These are phyloP conservation scores for Caenorhabditis sp. DNA, from an alignment of 2,888 invertebrate species.

Conservation along the genomic window DNA sequence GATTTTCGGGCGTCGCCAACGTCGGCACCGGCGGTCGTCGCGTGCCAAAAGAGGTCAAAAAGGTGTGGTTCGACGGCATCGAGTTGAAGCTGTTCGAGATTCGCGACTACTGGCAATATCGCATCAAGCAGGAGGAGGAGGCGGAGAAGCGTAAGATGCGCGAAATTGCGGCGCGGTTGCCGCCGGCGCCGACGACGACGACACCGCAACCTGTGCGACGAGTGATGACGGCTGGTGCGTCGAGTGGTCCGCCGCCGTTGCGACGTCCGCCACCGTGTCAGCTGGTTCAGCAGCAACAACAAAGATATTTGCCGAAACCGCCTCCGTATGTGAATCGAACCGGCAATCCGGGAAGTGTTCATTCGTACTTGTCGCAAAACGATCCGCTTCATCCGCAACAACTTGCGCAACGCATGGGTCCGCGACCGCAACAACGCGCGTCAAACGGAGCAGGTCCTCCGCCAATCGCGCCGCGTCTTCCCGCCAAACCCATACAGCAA, in stretches of 20 bases:
- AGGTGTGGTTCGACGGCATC: constrained; percentile 61
- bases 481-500: not conserved
- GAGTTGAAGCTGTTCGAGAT: constrained; percentile 67
- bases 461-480: not conserved
- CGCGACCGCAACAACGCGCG: not conserved
- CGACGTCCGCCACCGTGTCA: not conserved
- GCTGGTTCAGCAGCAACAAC: constrained; percentile 1
- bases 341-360: too few species aligned
- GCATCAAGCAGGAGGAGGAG: not conserved
- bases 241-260: not conserved
- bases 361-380: not conserved
- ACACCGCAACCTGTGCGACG: not conserved
- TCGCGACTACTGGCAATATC: constrained; percentile 32
- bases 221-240: not conserved
- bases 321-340: too few species aligned
- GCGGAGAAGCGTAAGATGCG: constrained; percentile 1
- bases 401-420: not conserved
- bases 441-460: not conserved
- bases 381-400: not conserved
- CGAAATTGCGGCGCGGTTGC: too few species aligned
- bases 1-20: not conserved
- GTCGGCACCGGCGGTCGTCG: not conserved
- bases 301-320: not conserved
- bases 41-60: constrained; percentile 10
- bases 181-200: not conserved